Evolutionary conservation across 2,797 vertebrate genomes (phyloP), one percentile per base, ranked within the genome.

Genomic region (Adelosebastes latens): DNA sequence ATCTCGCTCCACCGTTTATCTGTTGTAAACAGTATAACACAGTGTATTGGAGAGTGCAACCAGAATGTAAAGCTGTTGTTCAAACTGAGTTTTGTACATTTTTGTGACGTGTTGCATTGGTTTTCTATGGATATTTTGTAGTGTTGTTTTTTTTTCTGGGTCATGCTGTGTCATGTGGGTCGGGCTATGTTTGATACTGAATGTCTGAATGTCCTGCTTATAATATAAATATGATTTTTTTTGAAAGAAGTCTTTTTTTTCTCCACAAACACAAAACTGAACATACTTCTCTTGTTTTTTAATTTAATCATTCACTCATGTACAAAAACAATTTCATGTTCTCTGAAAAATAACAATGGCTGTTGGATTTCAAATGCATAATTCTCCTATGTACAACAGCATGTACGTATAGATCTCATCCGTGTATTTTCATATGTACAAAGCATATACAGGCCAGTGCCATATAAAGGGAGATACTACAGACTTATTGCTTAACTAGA

Each of bases 401-500:
- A 82, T 88, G 88, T 94, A 88, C 22, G 73, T 81, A 46, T 46
- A 88, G 81, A 88, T 87, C 84, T 89, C 90, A 84, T 92, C 83
- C 79, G 73, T 91, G 85, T 94, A 92, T 92, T 86, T 91, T 86
- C 88, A 90, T 94, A 92, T 95, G 87, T 95, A 94, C 94, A 94
- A 91, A 90, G 90, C 95, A 95, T 93, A 84, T 95, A 93, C 94
- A 95, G 93, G 94, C 93, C 90, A 87, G 79, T 87, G 92, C 88
- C 92, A 92, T 95, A 95, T 95, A 95, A 95, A 95, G 93, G 92
- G 90, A 95, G 84, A 94, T 82, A 94, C 93, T 92, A 95, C 92
- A 96, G 94, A 95, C 92, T 96, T 96, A 96, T 96, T 96, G 95
- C 96, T 96, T 94, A 94, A 95, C 94, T 96, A 95, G 92, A 96